A percentile compares a stretch with the other conserved stretches of the same genome.
These are phyloP conservation scores for Scomber japonicus DNA, from an alignment of 2,113 vertebrate species.

Conservation along the genomic window DNA sequence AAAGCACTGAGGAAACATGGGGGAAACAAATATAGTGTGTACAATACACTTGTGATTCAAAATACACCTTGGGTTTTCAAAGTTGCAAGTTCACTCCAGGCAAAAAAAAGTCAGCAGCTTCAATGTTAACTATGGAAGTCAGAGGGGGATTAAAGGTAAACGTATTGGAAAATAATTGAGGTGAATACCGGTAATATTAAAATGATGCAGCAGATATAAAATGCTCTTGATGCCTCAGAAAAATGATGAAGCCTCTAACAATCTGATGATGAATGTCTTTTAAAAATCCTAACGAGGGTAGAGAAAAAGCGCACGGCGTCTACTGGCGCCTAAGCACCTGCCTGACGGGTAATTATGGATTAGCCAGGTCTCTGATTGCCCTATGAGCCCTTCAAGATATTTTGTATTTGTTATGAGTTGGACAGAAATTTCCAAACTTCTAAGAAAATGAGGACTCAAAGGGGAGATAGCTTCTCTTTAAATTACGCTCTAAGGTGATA, in stretches of 20 bases:
- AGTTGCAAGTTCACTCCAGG: slow-evolving; percentile 5
- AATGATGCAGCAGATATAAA: slow-evolving; percentile 49
- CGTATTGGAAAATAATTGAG: slow-evolving; percentile 13
- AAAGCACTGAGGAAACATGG: slow-evolving; percentile 2
- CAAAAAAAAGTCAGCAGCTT: neutral
- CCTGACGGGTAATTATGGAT: slow-evolving; percentile 75
- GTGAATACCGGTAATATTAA: slow-evolving; percentile 21
- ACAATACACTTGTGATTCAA: neutral
- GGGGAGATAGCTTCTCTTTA: slow-evolving; percentile 34
- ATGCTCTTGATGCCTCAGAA: slow-evolving; percentile 48
- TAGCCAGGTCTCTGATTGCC: slow-evolving; percentile 61
- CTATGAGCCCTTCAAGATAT: slow-evolving; percentile 56
- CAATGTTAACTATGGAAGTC: neutral
- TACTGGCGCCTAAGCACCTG: slow-evolving; percentile 46
- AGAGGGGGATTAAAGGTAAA: neutral
- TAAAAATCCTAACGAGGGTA: slow-evolving; percentile 40
- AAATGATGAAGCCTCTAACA: slow-evolving; percentile 38
- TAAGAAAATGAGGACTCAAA: slow-evolving; percentile 46
- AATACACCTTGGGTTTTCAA: slow-evolving; percentile 9
- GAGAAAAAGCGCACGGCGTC: slow-evolving; percentile 39
- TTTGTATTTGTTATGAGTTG: slow-evolving; percentile 53
- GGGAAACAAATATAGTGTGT: neutral
- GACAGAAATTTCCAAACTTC: slow-evolving; percentile 40
- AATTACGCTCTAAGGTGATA: slow-evolving; percentile 48
- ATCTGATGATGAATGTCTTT: slow-evolving; percentile 40